phyloP scores from a whole-genome alignment of 2,797 vertebrate species.

The Hydrocynus forskahlii region DNA sequence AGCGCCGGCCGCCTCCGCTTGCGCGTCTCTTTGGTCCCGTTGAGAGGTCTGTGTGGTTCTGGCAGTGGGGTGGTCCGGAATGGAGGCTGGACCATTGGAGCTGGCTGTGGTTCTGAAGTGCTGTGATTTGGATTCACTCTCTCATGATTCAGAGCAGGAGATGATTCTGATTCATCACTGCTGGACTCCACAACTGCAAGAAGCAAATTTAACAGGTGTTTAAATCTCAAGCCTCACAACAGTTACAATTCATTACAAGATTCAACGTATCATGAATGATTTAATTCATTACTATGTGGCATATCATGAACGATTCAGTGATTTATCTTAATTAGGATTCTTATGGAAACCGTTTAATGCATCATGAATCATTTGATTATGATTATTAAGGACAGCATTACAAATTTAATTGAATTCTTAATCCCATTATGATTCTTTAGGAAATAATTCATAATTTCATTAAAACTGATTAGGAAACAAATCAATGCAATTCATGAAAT shows the following conservation, averaged over 20 bases:
- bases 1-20: constrained; percentile 8
- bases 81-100: constrained; percentile 24
- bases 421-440: background rate
- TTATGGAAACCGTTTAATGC: background rate
- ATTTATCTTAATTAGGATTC: background rate
- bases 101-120: constrained; percentile 14
- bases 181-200: constrained; percentile 22
- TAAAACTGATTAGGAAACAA: background rate
- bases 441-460: background rate
- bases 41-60: constrained; percentile 20
- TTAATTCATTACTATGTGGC: background rate
- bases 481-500: background rate
- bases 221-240: background rate
- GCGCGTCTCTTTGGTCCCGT: constrained; percentile 16
- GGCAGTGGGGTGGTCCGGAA: constrained; percentile 1
- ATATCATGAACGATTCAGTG: too few relatives aligned
- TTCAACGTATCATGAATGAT: background rate
- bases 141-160: constrained; percentile 3
- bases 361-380: background rate
- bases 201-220: background rate
- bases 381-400: background rate
- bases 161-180: constrained; percentile 15
- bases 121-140: constrained; percentile 8
- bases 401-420: background rate
- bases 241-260: background rate